These are phyloP conservation scores for Lochmaea capreae DNA, from an alignment of 2,888 invertebrate genomes.

Conservation along the genomic window DNA sequence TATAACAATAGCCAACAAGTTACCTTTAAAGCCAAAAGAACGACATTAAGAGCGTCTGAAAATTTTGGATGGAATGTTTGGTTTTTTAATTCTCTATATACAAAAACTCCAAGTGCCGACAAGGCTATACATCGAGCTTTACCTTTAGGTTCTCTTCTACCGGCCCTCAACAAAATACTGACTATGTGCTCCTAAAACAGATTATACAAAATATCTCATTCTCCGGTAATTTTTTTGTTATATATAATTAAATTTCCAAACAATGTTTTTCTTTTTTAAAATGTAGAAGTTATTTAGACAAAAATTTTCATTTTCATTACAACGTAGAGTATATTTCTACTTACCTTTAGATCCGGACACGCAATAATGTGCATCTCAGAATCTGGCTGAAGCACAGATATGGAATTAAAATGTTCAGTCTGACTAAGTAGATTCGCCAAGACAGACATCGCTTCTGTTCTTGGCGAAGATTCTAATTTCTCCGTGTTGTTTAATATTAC, in stretches of 20 bases:
- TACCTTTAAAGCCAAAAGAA: slow-evolving; percentile 77
- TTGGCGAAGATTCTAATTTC: slow-evolving; percentile 75
- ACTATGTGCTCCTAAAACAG: slow-evolving; percentile 82
- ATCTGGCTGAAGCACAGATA: slow-evolving; percentile 71
- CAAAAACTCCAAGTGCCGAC: slow-evolving; percentile 83
- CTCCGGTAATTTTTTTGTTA: neutral
- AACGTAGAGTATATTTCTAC: neutral
- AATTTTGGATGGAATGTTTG: slow-evolving; percentile 73
- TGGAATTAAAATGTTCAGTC: slow-evolving; percentile 74
- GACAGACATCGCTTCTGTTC: slow-evolving; percentile 91
- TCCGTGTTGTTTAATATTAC: slow-evolving; percentile 86
- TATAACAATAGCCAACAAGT: slow-evolving; percentile 38
- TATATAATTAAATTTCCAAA: too few relatives aligned
- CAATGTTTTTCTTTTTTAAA: too few relatives aligned
- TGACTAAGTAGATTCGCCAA: slow-evolving; percentile 88
- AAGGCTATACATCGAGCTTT: slow-evolving; percentile 90
- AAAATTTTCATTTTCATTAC: too few relatives aligned
- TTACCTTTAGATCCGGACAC: slow-evolving; percentile 83
- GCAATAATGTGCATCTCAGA: slow-evolving; percentile 69
- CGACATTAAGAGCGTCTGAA: slow-evolving; percentile 76
- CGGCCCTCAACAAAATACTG: slow-evolving; percentile 86
- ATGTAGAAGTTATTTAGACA: too few relatives aligned
- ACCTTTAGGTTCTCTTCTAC: slow-evolving; percentile 88
- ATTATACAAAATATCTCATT: neutral
- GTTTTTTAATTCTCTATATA: slow-evolving; percentile 75